Conservation (phyloP, 2,797 vertebrate species). For the Sebastes itinus region DNA sequence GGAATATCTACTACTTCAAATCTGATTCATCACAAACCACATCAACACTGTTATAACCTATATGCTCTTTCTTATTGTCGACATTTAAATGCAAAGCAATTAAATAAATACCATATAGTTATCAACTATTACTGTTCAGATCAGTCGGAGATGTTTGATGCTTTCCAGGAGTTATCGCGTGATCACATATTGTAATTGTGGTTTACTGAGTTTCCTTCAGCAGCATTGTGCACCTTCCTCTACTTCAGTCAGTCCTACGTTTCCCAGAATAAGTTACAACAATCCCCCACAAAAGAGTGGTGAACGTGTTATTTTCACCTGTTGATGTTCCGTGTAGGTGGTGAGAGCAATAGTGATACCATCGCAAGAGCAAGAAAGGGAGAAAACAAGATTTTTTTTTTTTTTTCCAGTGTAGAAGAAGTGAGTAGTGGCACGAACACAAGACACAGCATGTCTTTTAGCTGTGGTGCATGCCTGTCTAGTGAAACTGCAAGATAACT, state of each 20-base stretch:
- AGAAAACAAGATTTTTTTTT: constrained; percentile 4
- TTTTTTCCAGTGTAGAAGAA: constrained; percentile 36
- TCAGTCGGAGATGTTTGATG: background rate
- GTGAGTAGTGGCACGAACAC: constrained; percentile 1
- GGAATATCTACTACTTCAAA: background rate
- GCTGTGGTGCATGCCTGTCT: background rate
- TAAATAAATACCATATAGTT: too few species aligned
- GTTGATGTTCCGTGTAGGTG: constrained; percentile 52
- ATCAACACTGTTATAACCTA: background rate
- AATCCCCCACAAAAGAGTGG: constrained; percentile 7
- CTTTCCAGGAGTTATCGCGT: constrained; percentile 29
- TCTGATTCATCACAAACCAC: background rate
- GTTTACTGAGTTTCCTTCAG: constrained; percentile 2
- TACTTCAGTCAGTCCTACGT: constrained; percentile 4
- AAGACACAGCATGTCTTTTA: background rate
- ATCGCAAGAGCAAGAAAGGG: background rate
- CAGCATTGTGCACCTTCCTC: constrained; percentile 5
- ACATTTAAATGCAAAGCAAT: background rate
- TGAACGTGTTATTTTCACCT: constrained; percentile 35
- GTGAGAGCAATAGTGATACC: constrained; percentile 20
- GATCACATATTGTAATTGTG: constrained; percentile 2
- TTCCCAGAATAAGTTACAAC: constrained; percentile 49
- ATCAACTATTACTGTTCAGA: background rate
- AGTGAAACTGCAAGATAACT: background rate
- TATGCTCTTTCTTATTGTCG: background rate